These are phyloP conservation scores for Archips xylosteana DNA, from an alignment of 2,888 invertebrate genomes.

Conservation along the genomic window DNA sequence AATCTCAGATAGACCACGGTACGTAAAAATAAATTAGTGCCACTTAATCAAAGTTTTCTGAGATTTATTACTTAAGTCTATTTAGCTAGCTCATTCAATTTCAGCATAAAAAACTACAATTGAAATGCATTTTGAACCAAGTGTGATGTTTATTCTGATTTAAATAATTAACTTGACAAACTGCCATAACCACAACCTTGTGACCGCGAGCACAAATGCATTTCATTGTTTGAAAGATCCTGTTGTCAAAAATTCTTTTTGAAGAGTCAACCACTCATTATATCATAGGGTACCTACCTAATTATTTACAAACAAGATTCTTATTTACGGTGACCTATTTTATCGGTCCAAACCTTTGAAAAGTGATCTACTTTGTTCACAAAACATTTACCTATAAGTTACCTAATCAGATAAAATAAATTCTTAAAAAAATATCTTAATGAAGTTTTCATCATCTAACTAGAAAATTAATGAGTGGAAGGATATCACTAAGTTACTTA, in stretches of 20 bases:
- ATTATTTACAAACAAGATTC: not conserved
- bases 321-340: too few relatives aligned
- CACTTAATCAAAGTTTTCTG: not conserved
- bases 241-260: not conserved
- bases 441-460: not conserved
- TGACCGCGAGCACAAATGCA: not conserved
- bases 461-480: slow-evolving; percentile 35
- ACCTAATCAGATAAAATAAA: not conserved
- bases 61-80: not conserved
- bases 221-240: not conserved
- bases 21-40: too few relatives aligned
- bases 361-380: not conserved
- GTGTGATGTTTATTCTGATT: not conserved
- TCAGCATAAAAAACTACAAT: not conserved
- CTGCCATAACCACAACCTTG: too few relatives aligned
- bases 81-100: slow-evolving; percentile 1
- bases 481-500: slow-evolving; percentile 33
- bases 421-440: not conserved
- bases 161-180: too few relatives aligned
- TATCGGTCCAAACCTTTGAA: too few relatives aligned
- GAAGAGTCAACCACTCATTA: slow-evolving; percentile 42
- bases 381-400: not conserved
- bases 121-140: not conserved
- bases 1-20: too few relatives aligned
- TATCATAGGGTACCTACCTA: slow-evolving; percentile 3